Evolutionary conservation across 2,888 invertebrate species (phyloP), one percentile per base, ranked within the genome.

Genomic region (Galeruca laticollis): DNA sequence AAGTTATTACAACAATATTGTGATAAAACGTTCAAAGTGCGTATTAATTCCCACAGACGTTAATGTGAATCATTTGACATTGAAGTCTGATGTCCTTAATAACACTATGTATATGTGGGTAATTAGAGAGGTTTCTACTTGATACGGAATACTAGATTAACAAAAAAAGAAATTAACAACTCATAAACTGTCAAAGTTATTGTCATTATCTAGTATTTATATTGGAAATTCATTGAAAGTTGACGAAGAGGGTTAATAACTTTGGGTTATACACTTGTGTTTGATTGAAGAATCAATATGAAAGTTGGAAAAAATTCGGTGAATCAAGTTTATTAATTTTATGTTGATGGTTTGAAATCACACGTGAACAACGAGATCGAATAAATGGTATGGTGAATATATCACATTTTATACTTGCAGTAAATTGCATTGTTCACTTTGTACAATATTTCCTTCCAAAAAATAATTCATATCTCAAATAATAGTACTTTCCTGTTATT

Each of bases 21-120:
- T n/a, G 66, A 70, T 67, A 71, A 71, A 67, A 62, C 43, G 35
- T 68, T 63, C 70, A 71, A 71, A 71, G 70, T 68, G 52, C 59
- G 43, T 67, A 70, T 65, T 70, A 71, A 71, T 71, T 71, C 59
- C 68, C 67, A 60, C 68, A 60, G 47, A 26, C 63, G 54, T 68
- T n/a, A 63, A 66, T 67, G 68, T 60, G 68, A 71, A 60, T 47
- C 35, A 35, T 59, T 59, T 59, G 47, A 67, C 54, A 63, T n/a
- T n/a, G n/a, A n/a, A n/a, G n/a, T n/a, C 54, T 60, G 37, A 67
- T 68, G 68, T 63, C 70, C 68, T 63, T 71, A 71, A 64, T 71
- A 60, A 68, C 64, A 64, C 26, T 21, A 37, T 54, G 57, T 37
- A 57, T 57, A 70, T 71, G 70, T 68, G 70, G 70, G 70, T 71